These are phyloP conservation scores for Prionace glauca DNA, from an alignment of 2,797 vertebrate genomes.

Conservation along the genomic window DNA sequence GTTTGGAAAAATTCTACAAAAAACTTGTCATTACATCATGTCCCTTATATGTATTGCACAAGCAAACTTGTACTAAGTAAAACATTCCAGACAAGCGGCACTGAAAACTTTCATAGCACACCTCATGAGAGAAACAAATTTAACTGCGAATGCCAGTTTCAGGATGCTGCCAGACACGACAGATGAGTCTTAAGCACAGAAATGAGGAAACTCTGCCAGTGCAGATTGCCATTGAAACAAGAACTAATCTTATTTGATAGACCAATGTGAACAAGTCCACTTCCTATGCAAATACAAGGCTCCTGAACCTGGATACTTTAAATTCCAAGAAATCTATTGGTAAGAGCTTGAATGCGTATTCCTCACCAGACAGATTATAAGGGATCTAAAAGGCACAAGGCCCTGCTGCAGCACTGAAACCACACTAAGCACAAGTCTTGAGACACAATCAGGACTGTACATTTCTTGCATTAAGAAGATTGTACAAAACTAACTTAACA, in stretches of 20 bases:
- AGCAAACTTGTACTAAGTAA: too few relatives aligned
- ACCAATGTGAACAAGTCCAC: not conserved
- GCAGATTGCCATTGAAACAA: not conserved
- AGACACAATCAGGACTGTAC: not conserved
- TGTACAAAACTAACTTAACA: not conserved
- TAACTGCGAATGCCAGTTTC: too few relatives aligned
- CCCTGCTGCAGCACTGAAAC: not conserved
- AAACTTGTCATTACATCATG: too few relatives aligned
- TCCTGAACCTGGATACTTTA: not conserved
- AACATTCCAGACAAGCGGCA: too few relatives aligned
- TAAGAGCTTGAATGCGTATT: not conserved
- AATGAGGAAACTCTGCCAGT: not conserved
- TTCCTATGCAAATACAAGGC: not conserved
- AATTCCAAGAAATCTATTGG: not conserved
- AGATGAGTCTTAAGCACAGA: not conserved
- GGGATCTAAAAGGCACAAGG: not conserved
- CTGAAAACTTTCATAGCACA: too few relatives aligned
- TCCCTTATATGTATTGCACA: too few relatives aligned
- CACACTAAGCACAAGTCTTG: not conserved
- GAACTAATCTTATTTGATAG: not conserved
- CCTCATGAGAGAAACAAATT: too few relatives aligned
- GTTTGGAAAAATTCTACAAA: too few relatives aligned
- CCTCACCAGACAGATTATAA: not conserved
- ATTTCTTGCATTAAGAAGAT: not conserved
- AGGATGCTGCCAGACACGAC: too few relatives aligned